These are phyloP conservation scores for Gonocerus acuteangulatus DNA, from an alignment of 2,888 invertebrate genomes.

Conservation along the genomic window DNA sequence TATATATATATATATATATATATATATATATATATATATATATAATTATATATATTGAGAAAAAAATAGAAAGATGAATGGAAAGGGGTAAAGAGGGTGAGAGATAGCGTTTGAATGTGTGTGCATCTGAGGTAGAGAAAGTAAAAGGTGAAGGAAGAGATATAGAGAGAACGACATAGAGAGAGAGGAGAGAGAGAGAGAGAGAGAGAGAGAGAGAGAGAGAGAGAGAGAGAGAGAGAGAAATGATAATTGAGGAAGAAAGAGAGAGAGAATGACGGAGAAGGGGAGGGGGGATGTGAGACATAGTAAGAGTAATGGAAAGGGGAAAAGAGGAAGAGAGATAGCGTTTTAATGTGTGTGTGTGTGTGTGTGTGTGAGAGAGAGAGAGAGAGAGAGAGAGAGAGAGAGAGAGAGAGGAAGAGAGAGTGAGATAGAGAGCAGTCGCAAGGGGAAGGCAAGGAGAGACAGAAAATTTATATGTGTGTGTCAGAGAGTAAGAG, in stretches of 20 bases:
- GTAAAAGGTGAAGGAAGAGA: neutral
- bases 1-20: too few species aligned
- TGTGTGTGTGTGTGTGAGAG: constrained; percentile 14
- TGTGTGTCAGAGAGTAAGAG: constrained; percentile 3
- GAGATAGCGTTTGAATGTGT: neutral
- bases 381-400: constrained; percentile 8
- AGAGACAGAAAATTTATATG: neutral
- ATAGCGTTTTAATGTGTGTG: constrained; percentile 10
- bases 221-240: too few species aligned
- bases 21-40: too few species aligned
- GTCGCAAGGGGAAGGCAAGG: neutral
- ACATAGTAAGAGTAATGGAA: neutral
- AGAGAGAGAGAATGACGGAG: neutral
- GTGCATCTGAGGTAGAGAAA: neutral
- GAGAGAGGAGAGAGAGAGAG: constrained; percentile 8
- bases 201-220: constrained; percentile 1
- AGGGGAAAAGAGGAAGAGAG: neutral
- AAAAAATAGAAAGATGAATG: too few species aligned
- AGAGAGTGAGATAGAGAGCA: neutral
- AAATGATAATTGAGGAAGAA: neutral
- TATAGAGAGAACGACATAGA: constrained; percentile 4
- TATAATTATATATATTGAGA: too few species aligned
- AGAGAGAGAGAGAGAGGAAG: constrained; percentile 14
- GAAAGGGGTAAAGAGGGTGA: neutral
- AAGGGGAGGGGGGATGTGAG: neutral